phyloP scores from a whole-genome alignment of 2,888 invertebrate species.

The Octonoba sinensis region DNA sequence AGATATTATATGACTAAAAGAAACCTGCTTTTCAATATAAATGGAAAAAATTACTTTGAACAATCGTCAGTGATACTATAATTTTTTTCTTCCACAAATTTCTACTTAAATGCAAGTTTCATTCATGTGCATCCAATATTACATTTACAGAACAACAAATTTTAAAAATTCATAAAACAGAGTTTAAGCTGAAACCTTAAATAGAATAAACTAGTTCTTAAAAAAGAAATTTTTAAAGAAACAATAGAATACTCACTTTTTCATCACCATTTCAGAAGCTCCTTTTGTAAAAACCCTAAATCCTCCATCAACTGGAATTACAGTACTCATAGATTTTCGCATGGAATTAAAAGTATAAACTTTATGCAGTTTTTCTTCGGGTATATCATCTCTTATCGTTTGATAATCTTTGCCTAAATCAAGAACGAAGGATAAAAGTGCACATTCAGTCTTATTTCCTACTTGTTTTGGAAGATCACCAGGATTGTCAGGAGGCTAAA shows the following conservation, averaged over 20 bases:
- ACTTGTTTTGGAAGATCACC: constrained; percentile 91
- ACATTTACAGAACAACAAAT: too few relatives aligned
- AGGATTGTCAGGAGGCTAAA: constrained; percentile 81
- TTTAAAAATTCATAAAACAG: too few relatives aligned
- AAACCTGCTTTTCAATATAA: too few relatives aligned
- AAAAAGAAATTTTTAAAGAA: too few relatives aligned
- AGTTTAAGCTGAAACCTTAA: too few relatives aligned
- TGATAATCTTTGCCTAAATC: constrained; percentile 93
- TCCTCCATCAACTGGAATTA: constrained; percentile 84
- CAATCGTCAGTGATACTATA: too few relatives aligned
- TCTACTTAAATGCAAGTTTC: too few relatives aligned
- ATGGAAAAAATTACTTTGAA: too few relatives aligned
- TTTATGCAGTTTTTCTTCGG: constrained; percentile 90
- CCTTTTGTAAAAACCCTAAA: constrained; percentile 96
- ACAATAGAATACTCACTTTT: constrained; percentile 80
- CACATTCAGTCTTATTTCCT: constrained; percentile 99
- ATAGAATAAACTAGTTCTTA: too few relatives aligned
- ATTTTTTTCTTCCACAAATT: too few relatives aligned
- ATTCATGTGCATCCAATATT: too few relatives aligned
- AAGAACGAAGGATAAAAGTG: constrained; percentile 93
- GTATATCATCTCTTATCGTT: constrained; percentile 86
- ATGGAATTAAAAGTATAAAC: constrained; percentile 99
- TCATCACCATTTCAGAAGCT: constrained; percentile 98
- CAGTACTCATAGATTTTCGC: constrained; percentile 98
- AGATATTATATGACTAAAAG: too few relatives aligned